A percentile compares a stretch with the other conserved stretches of the same genome.
phyloP scores from a whole-genome alignment of 1,140 invertebrate species.

The Drosophila varians region DNA sequence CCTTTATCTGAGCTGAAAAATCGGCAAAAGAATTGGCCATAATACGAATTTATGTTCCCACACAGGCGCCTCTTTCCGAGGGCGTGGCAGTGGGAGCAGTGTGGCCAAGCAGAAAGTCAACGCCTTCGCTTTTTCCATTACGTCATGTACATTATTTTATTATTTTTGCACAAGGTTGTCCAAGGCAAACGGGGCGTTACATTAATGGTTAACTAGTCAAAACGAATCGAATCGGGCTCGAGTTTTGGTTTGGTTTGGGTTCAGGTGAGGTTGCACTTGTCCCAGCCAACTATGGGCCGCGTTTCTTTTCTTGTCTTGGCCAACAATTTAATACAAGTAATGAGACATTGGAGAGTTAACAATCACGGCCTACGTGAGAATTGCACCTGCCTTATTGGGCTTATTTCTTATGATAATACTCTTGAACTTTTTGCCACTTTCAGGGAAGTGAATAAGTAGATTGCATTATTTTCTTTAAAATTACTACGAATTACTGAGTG shows the following conservation, averaged over 20 bases:
- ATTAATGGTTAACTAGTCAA: conserved; percentile 74
- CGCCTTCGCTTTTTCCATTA: conserved; percentile 68
- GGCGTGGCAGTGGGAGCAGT: conserved; percentile 53
- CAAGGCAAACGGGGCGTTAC: conserved; percentile 80
- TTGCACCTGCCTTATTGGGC: neutral
- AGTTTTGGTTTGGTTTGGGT: neutral
- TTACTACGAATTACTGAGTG: conserved; percentile 3
- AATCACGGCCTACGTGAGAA: conserved; percentile 75
- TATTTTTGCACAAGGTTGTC: conserved; percentile 73
- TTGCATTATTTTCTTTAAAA: no score
- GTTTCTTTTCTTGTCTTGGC: conserved; percentile 33
- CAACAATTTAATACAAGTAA: conserved; percentile 71
- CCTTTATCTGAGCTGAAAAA: conserved; percentile 48
- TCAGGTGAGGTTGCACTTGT: conserved; percentile 57
- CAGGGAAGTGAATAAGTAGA: neutral
- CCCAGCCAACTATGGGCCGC: conserved; percentile 54
- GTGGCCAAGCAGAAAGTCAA: conserved; percentile 41
- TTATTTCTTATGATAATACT: conserved; percentile 30
- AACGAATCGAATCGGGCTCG: conserved; percentile 14
- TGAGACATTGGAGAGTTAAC: conserved; percentile 60
- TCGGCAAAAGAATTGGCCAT: conserved; percentile 71
- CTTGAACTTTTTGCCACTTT: conserved; percentile 65
- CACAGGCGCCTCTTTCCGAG: conserved; percentile 33
- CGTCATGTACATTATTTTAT: conserved; percentile 54
- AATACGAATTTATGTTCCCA: conserved; percentile 64